Evolutionary conservation across 2,797 vertebrate genomes (phyloP).

Genomic region (Iguana delicatissima): DNA sequence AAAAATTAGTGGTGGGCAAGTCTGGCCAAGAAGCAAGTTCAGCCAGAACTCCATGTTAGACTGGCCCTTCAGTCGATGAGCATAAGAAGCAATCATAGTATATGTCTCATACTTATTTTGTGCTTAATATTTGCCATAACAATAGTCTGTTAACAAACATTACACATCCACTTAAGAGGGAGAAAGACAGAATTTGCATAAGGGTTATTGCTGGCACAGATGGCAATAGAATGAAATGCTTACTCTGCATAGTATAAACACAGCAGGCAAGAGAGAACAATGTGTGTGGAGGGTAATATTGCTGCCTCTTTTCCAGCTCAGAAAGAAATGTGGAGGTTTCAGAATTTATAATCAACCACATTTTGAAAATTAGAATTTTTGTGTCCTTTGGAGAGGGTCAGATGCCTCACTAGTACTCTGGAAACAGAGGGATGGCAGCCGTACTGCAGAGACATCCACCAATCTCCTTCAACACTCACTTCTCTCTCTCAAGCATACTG

Average conservation of each 20-base stretch:
- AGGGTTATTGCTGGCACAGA: rapidly evolving
- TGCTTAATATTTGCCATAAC: not conserved
- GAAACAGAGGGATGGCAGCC: not conserved
- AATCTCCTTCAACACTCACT: not conserved
- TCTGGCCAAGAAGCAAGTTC: not conserved
- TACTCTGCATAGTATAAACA: not conserved
- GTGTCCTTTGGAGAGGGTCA: not conserved
- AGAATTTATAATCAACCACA: not conserved
- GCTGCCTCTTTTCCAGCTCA: not conserved
- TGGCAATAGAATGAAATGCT: not conserved
- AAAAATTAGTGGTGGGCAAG: not conserved
- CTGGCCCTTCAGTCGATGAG: not conserved
- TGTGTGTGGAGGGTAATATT: not conserved
- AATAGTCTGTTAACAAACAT: not conserved
- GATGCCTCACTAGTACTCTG: no score
- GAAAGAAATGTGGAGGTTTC: not conserved
- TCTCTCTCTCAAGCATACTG: not conserved
- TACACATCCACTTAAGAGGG: not conserved
- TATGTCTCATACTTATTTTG: not conserved
- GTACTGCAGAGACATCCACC: not conserved
- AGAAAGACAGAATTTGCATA: not conserved
- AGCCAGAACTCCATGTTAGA: not conserved
- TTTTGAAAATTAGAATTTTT: not conserved
- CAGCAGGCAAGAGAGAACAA: not conserved
- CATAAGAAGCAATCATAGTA: not conserved